A percentile compares a stretch with the other conserved stretches of the same genome.
Conservation (phyloP, 2,797 vertebrate genomes). For the Clarias fuscus region DNA sequence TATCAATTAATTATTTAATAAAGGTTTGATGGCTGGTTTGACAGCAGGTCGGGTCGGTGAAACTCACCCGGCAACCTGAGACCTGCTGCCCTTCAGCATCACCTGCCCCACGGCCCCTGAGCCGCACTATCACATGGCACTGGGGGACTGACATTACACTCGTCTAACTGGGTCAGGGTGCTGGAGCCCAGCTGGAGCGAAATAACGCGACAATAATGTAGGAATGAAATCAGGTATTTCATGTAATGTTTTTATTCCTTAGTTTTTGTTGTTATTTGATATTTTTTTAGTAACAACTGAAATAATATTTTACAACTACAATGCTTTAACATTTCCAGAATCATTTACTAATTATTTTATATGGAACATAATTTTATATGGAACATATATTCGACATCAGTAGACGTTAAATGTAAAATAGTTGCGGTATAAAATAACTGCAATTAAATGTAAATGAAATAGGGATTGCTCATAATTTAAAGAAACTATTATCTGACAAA, state of each 20-base stretch:
- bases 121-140: not conserved
- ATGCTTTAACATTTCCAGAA: not conserved
- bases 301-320: not conserved
- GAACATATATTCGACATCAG: too few relatives aligned
- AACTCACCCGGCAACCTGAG: conserved; percentile 71
- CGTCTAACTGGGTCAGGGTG: not conserved
- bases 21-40: conserved; percentile 63
- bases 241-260: not conserved
- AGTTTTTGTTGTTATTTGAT: not conserved
- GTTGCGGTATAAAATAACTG: too few relatives aligned
- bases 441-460: too few relatives aligned
- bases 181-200: not conserved
- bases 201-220: not conserved
- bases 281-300: not conserved
- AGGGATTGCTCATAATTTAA: too few relatives aligned
- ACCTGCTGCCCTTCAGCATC: conserved; percentile 40
- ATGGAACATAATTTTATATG: not conserved
- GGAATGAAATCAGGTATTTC: not conserved
- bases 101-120: not conserved
- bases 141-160: not conserved
- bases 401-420: too few relatives aligned
- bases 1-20: conserved; percentile 75
- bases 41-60: conserved; percentile 52
- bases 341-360: not conserved
- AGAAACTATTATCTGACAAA: too few relatives aligned